Conservation (phyloP, 2,797 vertebrate species). For the Anableps anableps region DNA sequence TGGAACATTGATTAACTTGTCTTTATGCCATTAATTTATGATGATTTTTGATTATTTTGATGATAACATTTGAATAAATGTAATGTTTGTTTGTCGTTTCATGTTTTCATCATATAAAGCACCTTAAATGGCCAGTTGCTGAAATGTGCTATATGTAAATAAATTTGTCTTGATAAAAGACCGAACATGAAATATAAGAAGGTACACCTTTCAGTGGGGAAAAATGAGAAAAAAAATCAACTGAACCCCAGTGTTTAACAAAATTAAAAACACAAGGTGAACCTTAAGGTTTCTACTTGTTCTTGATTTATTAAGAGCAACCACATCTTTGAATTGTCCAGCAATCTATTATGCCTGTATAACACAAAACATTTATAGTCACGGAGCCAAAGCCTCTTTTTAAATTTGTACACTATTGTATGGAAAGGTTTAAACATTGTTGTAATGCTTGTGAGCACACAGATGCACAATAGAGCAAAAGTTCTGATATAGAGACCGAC, state of each 20-base stretch:
- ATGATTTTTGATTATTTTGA: neutral
- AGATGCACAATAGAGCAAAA: conserved; percentile 1
- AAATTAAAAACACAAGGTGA: neutral
- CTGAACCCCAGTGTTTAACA: neutral
- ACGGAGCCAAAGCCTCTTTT: conserved; percentile 9
- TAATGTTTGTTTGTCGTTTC: neutral
- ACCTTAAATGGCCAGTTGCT: neutral
- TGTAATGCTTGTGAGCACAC: conserved; percentile 9
- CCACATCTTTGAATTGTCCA: neutral
- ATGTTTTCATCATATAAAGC: neutral
- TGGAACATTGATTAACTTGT: neutral
- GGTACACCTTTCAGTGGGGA: neutral
- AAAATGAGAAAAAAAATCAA: conserved; percentile 1
- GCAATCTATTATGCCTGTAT: neutral
- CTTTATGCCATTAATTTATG: neutral
- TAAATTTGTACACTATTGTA: neutral
- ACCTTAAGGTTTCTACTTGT: conserved; percentile 5
- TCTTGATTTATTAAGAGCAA: neutral
- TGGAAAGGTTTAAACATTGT: conserved; percentile 6
- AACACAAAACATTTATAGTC: neutral
- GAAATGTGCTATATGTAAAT: neutral
- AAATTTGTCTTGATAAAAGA: neutral
- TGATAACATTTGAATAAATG: neutral
- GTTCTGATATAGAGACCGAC: conserved; percentile 11
- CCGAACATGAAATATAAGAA: neutral